Conservation (phyloP, 2,113 vertebrate species). For the Anthoscopus minutus region DNA sequence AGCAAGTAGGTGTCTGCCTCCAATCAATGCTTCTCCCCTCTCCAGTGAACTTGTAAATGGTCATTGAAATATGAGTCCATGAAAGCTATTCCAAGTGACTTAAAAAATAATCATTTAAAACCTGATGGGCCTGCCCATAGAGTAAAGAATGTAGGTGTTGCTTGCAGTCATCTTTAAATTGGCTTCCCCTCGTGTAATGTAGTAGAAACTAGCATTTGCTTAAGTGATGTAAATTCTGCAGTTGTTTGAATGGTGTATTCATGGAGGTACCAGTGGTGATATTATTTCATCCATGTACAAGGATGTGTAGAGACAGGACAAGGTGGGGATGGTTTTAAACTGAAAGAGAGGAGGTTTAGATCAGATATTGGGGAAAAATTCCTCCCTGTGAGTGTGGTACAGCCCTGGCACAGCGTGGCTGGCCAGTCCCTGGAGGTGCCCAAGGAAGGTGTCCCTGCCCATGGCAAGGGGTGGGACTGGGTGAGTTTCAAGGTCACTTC, state of each 20-base stretch:
- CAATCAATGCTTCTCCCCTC: not conserved
- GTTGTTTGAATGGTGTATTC: not conserved
- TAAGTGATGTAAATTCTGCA: not conserved
- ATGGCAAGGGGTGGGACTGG: not conserved
- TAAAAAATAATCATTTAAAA: not conserved
- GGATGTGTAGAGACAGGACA: not conserved
- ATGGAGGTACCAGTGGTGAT: not conserved
- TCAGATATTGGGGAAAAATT: too few relatives aligned
- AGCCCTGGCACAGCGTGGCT: not conserved
- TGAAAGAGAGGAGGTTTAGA: not conserved
- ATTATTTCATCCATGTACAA: not conserved
- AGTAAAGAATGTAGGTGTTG: not conserved
- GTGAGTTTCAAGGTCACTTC: not conserved
- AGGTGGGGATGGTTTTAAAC: not conserved
- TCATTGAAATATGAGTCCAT: not conserved
- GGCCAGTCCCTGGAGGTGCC: not conserved
- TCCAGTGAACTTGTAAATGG: accelerated
- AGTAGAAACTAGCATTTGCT: not conserved
- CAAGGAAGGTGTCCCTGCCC: not conserved
- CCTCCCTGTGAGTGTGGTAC: not conserved
- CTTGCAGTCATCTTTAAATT: not conserved
- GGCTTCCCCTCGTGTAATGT: not conserved
- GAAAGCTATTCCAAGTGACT: not conserved
- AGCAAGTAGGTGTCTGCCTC: conserved; percentile 81
- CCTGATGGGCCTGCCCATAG: not conserved